Base-by-base conservation (phyloP, 2,797 vertebrate species). In the Selene dorsalis region DNA sequence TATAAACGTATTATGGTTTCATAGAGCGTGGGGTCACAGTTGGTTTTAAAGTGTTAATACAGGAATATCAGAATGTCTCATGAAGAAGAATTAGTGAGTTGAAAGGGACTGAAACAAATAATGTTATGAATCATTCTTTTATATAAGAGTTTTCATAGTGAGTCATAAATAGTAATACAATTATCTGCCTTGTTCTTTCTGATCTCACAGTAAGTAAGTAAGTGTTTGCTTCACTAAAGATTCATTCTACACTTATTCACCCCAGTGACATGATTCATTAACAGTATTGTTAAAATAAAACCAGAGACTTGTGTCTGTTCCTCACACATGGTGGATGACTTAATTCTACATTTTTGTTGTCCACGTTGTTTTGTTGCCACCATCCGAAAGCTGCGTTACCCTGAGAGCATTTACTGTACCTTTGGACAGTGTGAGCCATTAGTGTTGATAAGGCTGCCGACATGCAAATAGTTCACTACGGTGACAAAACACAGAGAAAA, bases 401-500 rank as follows among this genome's bases (percentile, higher is more conserved):
- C 74, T 56, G 45, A 55, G 60, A 48, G 63, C 20, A 24, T 64
- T n/a, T n/a, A n/a, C n/a, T 32, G n/a, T 38, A 45, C 55, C 84
- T 65, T 83, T 50, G 79, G 75, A 82, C 68, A 18, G 4, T 20
- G 62, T 88, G 87, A 89, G 58, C 90, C 83, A 91, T 80, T 63
- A 8, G 62, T 50, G 22, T 0, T 26, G 87, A 90, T 89, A 87
- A 88, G 79, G 55, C 78, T 66, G 86, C 83, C 83, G 76, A 88
- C 81, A 91, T 89, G 86, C 90, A 93, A 90, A 91, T 89, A 68
- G 67, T 82, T 82, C 26, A 32, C 39, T 24, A n/a, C 65, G 30
- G 53, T 12, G 1, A 66, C 22, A 64, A 48, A 62, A 57, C 52
- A 56, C 50, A 26, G 43, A 78, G 35, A 77, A 75, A 62, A 64